Conservation (phyloP, 2,797 vertebrate species). For the Pitangus sulphuratus region DNA sequence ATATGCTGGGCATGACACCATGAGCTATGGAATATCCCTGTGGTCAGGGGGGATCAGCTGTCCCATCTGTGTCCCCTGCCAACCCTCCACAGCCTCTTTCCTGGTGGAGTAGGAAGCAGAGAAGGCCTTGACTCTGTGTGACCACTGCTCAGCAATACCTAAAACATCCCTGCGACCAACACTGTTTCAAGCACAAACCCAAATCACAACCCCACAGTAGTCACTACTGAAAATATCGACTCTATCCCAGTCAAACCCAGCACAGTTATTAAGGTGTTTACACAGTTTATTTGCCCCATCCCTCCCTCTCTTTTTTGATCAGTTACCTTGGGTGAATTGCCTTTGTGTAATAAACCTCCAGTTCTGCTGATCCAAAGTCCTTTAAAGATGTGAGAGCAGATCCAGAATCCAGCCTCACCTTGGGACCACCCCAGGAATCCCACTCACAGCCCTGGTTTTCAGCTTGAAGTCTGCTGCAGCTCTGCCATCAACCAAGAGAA, state of each 20-base stretch:
- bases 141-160: neutral
- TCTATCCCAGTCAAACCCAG: neutral
- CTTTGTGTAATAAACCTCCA: neutral
- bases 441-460: neutral
- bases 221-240: neutral
- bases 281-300: neutral
- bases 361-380: neutral
- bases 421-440: neutral
- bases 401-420: neutral
- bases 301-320: neutral
- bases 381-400: neutral
- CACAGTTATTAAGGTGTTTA: neutral
- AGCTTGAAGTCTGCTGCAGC: neutral
- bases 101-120: neutral
- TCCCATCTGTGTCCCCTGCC: neutral
- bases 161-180: neutral
- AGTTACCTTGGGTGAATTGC: neutral
- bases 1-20: fast-evolving
- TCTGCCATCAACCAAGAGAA: neutral
- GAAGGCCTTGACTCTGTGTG: neutral
- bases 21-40: neutral
- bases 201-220: neutral
- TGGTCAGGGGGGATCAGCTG: neutral
- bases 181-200: neutral
- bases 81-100: neutral